Evolutionary conservation across 2,113 vertebrate genomes (phyloP).

Genomic region (Archilochus colubris): DNA sequence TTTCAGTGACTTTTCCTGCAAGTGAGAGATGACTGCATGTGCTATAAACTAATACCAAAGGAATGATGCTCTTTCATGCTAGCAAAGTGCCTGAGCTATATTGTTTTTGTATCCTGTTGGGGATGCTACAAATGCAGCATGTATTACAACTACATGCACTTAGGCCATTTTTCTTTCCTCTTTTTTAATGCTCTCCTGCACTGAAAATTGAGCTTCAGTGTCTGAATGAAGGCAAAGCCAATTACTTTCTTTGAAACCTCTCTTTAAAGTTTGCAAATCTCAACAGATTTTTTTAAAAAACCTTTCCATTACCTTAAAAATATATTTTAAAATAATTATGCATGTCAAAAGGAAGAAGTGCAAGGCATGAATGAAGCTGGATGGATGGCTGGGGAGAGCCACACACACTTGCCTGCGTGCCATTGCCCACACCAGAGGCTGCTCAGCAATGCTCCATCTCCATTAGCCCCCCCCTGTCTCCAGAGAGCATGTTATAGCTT

Average conservation of each 20-base stretch:
- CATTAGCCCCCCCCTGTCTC: neutral
- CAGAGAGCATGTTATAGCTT: fast-evolving
- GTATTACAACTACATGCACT: slow-evolving; percentile 59
- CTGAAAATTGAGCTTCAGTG: slow-evolving; percentile 44
- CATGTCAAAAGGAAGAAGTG: neutral
- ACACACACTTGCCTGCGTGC: fast-evolving
- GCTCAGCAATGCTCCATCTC: neutral
- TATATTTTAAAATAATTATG: neutral
- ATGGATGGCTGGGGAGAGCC: neutral
- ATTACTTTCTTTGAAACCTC: slow-evolving; percentile 50
- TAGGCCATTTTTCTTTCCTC: slow-evolving; percentile 62
- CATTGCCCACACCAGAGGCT: neutral
- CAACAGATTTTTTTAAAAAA: slow-evolving; percentile 3
- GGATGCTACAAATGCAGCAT: slow-evolving; percentile 40
- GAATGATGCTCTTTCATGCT: slow-evolving; percentile 67
- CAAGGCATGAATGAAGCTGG: neutral
- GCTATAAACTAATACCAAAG: slow-evolving; percentile 57
- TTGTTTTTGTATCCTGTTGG: slow-evolving; percentile 47
- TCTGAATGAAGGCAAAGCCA: slow-evolving; percentile 12
- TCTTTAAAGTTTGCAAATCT: slow-evolving; percentile 36
- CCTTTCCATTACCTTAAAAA: slow-evolving; percentile 38
- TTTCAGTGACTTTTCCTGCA: slow-evolving; percentile 68
- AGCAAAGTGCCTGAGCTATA: slow-evolving; percentile 38
- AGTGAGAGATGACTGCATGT: slow-evolving; percentile 62
- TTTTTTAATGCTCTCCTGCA: slow-evolving; percentile 48